A percentile compares a stretch with the other conserved stretches of the same genome.
These are phyloP conservation scores for Varecia variegata DNA, from an alignment of 2,797 vertebrate species.

Conservation along the genomic window DNA sequence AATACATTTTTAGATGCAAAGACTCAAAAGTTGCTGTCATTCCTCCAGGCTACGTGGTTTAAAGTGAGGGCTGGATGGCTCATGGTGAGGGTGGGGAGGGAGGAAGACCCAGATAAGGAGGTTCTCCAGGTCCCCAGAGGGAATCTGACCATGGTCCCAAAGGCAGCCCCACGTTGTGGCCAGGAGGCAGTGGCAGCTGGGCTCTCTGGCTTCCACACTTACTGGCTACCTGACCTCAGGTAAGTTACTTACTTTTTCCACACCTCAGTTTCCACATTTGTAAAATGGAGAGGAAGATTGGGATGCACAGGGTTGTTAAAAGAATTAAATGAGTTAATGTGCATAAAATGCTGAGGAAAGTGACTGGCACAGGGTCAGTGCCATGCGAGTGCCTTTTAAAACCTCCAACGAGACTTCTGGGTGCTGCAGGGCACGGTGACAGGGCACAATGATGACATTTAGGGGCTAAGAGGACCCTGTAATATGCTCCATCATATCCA, in stretches of 20 bases:
- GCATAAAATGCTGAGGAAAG: not conserved
- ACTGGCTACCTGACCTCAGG: not conserved
- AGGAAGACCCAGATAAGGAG: not conserved
- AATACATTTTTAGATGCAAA: not conserved
- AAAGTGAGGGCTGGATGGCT: not conserved
- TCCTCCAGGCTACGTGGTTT: not conserved
- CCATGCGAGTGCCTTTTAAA: not conserved
- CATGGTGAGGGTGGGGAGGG: not conserved
- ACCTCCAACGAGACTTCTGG: not conserved
- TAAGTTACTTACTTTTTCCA: not conserved
- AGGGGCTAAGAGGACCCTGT: not conserved
- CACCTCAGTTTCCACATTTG: not conserved
- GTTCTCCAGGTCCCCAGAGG: not conserved
- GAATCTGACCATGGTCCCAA: not conserved
- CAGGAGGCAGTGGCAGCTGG: not conserved
- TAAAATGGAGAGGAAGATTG: not conserved
- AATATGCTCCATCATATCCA: not conserved
- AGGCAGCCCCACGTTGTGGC: not conserved
- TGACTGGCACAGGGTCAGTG: no score
- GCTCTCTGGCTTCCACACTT: not conserved
- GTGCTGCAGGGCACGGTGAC: rapidly evolving
- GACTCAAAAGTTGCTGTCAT: not conserved
- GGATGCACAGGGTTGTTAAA: not conserved
- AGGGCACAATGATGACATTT: not conserved
- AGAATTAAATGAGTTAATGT: not conserved